phyloP scores from a whole-genome alignment of 2,888 invertebrate species.

The Ferrisia virgata region DNA sequence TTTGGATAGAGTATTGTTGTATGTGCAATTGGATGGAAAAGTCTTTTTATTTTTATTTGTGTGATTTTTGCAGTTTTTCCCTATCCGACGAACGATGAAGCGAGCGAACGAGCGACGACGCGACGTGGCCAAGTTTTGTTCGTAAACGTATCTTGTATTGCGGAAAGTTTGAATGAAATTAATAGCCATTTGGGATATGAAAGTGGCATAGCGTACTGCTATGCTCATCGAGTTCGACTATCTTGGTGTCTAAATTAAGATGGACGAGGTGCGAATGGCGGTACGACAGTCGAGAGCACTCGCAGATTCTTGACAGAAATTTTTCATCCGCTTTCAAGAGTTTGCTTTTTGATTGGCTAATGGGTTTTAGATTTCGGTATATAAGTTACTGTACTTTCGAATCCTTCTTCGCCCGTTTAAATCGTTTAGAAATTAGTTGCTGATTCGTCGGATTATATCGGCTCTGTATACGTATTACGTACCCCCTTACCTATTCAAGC shows the following conservation, averaged over 20 bases:
- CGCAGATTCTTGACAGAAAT: not conserved
- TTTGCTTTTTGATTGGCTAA: conserved; percentile 1
- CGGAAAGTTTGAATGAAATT: not conserved
- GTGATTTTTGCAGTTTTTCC: not conserved
- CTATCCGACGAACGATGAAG: no score
- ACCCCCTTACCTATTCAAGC: no score
- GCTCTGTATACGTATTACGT: no score
- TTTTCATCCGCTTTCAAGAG: not conserved
- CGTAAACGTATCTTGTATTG: not conserved
- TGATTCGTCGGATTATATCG: not conserved
- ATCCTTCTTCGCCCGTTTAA: not conserved
- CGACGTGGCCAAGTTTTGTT: not conserved
- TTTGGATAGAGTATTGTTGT: not conserved
- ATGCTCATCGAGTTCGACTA: not conserved
- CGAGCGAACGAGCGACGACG: no score
- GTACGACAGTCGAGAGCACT: not conserved
- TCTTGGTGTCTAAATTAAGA: not conserved
- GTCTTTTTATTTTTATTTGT: not conserved
- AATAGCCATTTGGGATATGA: not conserved
- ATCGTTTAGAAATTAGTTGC: not conserved
- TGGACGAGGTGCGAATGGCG: not conserved
- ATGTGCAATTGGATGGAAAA: not conserved
- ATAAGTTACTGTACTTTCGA: not conserved
- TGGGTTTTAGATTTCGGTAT: not conserved
- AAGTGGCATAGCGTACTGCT: not conserved